Conservation (phyloP, 2,888 invertebrate genomes). For the Sinohyriopsis cumingii region DNA sequence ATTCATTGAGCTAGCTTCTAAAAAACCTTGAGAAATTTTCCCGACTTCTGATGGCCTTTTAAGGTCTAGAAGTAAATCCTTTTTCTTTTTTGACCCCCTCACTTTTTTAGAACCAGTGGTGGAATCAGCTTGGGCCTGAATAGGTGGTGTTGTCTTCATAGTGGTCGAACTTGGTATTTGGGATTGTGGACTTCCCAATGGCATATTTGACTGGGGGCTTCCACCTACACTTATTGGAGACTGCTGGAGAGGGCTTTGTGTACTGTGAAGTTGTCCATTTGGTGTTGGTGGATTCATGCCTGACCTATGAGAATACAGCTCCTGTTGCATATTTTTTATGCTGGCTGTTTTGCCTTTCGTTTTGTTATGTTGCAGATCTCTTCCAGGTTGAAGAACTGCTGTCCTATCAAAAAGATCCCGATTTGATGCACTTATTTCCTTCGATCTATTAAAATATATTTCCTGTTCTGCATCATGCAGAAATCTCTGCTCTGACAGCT, state of each 20-base stretch:
- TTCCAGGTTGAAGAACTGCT: no score
- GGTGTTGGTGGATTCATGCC: constrained; percentile 9
- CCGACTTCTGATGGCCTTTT: constrained; percentile 11
- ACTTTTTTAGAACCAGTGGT: constrained; percentile 65
- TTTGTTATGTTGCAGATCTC: no score
- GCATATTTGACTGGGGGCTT: constrained; percentile 42
- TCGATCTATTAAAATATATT: no score
- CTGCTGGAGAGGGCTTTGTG: constrained; percentile 48
- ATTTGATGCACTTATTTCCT: no score
- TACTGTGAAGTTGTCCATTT: constrained; percentile 29
- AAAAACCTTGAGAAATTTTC: no score
- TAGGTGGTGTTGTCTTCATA: constrained; percentile 48
- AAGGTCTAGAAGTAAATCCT: constrained; percentile 15
- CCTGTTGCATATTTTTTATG: constrained; percentile 9
- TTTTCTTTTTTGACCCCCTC: constrained; percentile 53
- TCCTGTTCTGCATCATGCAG: no score
- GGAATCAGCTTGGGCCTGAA: constrained; percentile 67
- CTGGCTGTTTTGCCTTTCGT: constrained; percentile 1
- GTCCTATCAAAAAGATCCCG: no score
- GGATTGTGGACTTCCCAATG: constrained; percentile 49
- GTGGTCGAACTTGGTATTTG: constrained; percentile 49
- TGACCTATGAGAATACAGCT: constrained; percentile 10
- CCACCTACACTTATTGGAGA: constrained; percentile 49
- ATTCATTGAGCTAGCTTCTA: not conserved
- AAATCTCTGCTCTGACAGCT: no score